Base-by-base conservation (phyloP, 2,888 invertebrate species). In the Oscheius sp. region DNA sequence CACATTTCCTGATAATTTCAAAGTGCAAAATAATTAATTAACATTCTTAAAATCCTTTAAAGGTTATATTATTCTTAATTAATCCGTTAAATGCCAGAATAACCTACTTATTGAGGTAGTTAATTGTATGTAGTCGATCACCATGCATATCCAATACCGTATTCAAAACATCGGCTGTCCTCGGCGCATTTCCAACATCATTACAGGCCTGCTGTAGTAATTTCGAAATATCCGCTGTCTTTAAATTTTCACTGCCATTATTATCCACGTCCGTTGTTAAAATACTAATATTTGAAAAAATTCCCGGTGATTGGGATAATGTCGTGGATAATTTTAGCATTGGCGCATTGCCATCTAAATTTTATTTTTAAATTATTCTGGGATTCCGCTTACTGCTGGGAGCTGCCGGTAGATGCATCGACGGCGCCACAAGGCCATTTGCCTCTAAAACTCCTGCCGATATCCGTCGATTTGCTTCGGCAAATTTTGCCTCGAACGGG, bases 141-240 rank as follows among this genome's bases (percentile, higher is more conserved):
- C 52, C 52, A 69, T 87, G 82, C 82, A 87, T 86, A 74, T 88
- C 87, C 16, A 88, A 75, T 9, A 88, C 86, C 1, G 85, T 84
- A 73, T 88, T 86, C 45, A 88, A 77, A 9, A 88, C 87, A 58
- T 88, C 88, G 13, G 87, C 87, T 7, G 88, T 88, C 55, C 87
- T 77, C 0, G 88, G 88, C 27, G 86, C 85, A 35, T 76, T 73
- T 9, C 73, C 78, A 41, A 71, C 58, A 18, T 69, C 69, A 56
- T 23, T 63, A 41, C 55, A 69, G 66, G 66, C 49, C 66, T 66
- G 52, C 52, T 72, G 75, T 5, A 80, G 25, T 21, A 81, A 35
- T 45, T 79, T 78, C 9, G 82, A 78, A 52, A 82, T 78, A 59
- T 82, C 82, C 3, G 82, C 79, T 3, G 82, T 82, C 56, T 77